phyloP scores from a whole-genome alignment of 2,113 vertebrate genomes.

The Pholis gunnellus region DNA sequence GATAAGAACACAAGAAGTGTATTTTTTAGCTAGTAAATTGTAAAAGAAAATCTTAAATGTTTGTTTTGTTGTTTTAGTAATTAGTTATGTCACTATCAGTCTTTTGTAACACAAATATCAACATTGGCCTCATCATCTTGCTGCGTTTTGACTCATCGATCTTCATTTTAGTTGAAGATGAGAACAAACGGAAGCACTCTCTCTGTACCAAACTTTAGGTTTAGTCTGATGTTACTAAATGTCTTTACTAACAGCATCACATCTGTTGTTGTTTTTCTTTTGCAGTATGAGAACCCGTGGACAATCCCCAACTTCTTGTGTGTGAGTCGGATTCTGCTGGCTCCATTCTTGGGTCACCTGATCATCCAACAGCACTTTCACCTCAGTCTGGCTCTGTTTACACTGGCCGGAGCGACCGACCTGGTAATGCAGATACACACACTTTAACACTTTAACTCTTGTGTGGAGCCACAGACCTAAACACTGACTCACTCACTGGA shows the following conservation, averaged over 20 bases:
- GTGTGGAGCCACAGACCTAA: neutral
- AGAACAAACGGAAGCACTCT: too few species aligned
- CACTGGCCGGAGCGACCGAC: conserved; percentile 94
- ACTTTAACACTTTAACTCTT: neutral
- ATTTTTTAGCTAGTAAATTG: neutral
- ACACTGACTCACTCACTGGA: too few species aligned
- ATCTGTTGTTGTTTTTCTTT: neutral
- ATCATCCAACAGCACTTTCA: conserved; percentile 93
- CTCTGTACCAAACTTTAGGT: too few species aligned
- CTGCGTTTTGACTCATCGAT: too few species aligned
- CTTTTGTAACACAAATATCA: too few species aligned
- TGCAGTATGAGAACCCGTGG: conserved; percentile 98
- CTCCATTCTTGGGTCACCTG: conserved; percentile 93
- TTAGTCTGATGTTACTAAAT: too few species aligned
- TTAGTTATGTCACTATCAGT: neutral
- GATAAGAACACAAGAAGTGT: neutral
- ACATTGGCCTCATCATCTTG: too few species aligned
- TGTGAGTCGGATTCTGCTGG: conserved; percentile 91
- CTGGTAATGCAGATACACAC: conserved; percentile 81
- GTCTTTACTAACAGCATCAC: neutral
- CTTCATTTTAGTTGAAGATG: too few species aligned
- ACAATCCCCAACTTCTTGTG: conserved; percentile 96
- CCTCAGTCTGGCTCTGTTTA: conserved; percentile 91
- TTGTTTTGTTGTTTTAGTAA: neutral
- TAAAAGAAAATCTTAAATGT: neutral